phyloP scores from a whole-genome alignment of 2,888 invertebrate species.

The Cataglyphis albicans region DNA sequence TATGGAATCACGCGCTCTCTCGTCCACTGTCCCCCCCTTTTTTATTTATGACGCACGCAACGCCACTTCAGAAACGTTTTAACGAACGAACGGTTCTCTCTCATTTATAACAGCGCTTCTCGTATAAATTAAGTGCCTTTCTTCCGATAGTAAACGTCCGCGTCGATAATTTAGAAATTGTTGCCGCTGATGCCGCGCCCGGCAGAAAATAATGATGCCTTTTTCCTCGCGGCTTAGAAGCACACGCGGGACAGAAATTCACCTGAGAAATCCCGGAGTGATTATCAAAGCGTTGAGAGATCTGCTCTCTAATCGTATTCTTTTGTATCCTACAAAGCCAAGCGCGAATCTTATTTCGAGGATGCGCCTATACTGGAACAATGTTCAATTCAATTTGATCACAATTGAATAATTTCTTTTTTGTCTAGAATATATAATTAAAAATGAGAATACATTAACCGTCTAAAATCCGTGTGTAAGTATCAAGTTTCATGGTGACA shows the following conservation, averaged over 20 bases:
- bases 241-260: constrained; percentile 2
- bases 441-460: background rate
- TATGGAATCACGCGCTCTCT: constrained; percentile 48
- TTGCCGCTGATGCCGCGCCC: constrained; percentile 44
- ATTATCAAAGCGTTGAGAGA: background rate
- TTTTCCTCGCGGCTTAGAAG: background rate
- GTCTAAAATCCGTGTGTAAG: background rate
- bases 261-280: constrained; percentile 14
- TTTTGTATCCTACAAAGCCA: background rate
- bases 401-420: background rate
- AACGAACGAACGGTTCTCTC: constrained; percentile 71
- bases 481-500: background rate
- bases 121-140: constrained; percentile 77
- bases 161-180: constrained; percentile 74
- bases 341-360: background rate
- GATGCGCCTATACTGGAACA: background rate
- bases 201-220: constrained; percentile 21
- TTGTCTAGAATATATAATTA: background rate
- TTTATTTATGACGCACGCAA: constrained; percentile 76
- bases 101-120: constrained; percentile 69
- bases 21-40: constrained; percentile 59
- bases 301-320: background rate
- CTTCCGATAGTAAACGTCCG: constrained; percentile 76
- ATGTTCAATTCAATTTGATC: background rate
- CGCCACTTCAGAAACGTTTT: constrained; percentile 70